Conservation (phyloP, 2,113 vertebrate species). For the Coturnix japonica region DNA sequence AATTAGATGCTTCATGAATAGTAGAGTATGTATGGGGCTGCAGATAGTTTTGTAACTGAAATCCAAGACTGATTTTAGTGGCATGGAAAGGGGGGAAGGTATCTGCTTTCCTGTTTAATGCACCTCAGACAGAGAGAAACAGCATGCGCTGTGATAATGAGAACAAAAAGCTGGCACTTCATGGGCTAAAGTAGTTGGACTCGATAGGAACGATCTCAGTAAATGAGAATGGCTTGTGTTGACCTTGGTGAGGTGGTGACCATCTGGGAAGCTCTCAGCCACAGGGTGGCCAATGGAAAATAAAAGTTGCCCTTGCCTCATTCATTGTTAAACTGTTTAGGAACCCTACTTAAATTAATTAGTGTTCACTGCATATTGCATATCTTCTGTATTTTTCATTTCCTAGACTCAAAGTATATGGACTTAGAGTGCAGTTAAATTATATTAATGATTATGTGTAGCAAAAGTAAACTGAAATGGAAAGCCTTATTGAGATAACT, state of each 20-base stretch:
- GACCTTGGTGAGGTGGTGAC: neutral
- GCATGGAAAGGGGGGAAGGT: neutral
- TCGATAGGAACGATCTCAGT: neutral
- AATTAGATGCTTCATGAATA: neutral
- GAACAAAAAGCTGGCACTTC: neutral
- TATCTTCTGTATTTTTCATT: neutral
- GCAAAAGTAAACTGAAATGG: neutral
- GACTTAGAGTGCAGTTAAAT: neutral
- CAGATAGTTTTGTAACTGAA: neutral
- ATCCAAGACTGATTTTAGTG: neutral
- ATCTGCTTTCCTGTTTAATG: neutral
- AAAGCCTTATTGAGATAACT: neutral
- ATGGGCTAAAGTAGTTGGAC: neutral
- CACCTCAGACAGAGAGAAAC: neutral
- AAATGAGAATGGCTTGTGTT: neutral
- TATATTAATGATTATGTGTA: neutral
- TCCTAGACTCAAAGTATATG: neutral
- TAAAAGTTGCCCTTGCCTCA: neutral
- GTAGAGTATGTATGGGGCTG: neutral
- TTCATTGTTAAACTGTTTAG: neutral
- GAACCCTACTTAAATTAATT: neutral
- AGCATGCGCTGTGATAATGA: neutral
- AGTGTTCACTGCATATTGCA: neutral
- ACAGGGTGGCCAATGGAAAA: neutral
- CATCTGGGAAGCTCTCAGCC: neutral